Evolutionary conservation across 2,888 invertebrate species (phyloP).

Genomic region (Drosophila prolongata): DNA sequence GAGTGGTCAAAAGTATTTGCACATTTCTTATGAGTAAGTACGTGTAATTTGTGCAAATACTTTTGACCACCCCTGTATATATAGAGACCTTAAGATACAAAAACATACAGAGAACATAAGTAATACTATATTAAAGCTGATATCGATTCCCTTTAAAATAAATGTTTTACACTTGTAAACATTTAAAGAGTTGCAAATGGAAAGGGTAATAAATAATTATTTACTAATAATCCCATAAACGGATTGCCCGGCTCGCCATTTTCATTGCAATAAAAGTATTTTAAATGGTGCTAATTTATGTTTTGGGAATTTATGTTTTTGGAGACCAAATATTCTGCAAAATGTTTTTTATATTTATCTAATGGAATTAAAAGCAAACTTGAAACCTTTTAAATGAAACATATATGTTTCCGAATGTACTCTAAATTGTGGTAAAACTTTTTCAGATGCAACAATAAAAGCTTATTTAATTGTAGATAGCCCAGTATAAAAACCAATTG

Average conservation of each 20-base stretch:
- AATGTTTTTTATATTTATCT: constrained; percentile 10
- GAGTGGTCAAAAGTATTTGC: no score
- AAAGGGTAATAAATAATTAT: background rate
- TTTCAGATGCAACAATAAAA: background rate
- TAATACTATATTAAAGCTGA: no score
- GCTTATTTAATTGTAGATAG: background rate
- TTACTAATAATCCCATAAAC: background rate
- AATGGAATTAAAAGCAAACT: background rate
- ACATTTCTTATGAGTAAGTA: no score
- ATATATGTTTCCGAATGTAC: background rate
- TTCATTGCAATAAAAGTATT: background rate
- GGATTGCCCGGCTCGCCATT: background rate
- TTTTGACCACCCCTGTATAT: no score
- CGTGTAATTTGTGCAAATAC: no score
- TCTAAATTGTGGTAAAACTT: background rate
- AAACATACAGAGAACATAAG: no score
- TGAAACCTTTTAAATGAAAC: background rate
- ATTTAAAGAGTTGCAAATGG: no score
- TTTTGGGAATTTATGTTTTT: background rate
- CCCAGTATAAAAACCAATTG: no score
- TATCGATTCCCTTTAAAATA: no score
- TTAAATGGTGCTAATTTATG: constrained; percentile 1
- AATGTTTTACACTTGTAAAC: no score
- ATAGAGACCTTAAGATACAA: no score
- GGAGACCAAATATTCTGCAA: background rate